A percentile compares a stretch with the other conserved stretches of the same genome.
Evolutionary conservation across 2,888 invertebrate species (phyloP).

Genomic region (Drosophila mettleri): DNA sequence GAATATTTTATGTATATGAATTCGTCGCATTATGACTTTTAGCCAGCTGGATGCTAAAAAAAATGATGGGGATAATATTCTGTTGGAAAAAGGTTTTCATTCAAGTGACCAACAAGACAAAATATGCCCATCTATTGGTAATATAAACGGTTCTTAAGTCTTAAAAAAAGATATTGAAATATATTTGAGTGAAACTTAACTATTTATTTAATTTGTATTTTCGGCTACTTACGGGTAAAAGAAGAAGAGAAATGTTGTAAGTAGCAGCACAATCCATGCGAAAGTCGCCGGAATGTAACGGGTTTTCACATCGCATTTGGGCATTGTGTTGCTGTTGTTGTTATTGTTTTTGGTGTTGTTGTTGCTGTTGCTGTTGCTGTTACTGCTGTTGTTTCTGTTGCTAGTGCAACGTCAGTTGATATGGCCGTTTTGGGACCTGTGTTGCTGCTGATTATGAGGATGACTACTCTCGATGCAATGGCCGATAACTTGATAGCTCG

Average conservation of each 20-base stretch:
- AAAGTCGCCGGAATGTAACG: slow-evolving; percentile 99
- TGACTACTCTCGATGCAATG: slow-evolving; percentile 29
- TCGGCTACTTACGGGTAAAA: slow-evolving; percentile 96
- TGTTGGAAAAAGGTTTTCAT: no score
- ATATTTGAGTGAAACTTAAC: background rate
- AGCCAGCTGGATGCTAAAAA: background rate
- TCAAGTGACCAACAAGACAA: no score
- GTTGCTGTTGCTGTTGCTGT: slow-evolving; percentile 23
- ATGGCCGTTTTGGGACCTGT: slow-evolving; percentile 23
- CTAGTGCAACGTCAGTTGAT: slow-evolving; percentile 28
- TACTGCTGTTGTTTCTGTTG: background rate
- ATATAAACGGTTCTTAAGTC: no score
- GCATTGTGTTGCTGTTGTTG: slow-evolving; percentile 87
- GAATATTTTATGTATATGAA: background rate
- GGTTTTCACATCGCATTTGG: slow-evolving; percentile 98
- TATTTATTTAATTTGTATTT: background rate
- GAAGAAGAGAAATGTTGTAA: slow-evolving; percentile 97
- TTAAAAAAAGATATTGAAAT: no score
- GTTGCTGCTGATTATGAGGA: slow-evolving; percentile 16
- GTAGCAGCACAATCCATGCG: slow-evolving; percentile 98
- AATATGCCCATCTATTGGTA: no score
- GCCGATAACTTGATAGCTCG: slow-evolving; percentile 27
- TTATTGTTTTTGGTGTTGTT: slow-evolving; percentile 22
- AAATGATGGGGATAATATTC: no score
- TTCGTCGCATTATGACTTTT: background rate